Evolutionary conservation across 2,797 vertebrate species (phyloP), one percentile per base, ranked within the genome.

Genomic region (Cygnus olor): DNA sequence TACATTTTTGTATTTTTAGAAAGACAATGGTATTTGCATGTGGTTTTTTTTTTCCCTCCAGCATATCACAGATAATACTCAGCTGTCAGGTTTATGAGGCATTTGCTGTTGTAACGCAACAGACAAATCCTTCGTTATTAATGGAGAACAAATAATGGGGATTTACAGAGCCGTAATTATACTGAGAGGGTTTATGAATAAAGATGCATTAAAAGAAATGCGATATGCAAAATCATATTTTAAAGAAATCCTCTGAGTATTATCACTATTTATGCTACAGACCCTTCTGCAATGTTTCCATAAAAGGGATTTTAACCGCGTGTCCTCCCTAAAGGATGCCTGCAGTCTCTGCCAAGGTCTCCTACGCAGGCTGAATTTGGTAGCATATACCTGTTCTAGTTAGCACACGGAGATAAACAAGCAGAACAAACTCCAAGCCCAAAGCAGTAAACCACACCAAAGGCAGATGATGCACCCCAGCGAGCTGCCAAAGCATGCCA

Each of bases 151-250:
- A 97, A 93, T 87, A 96, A 94, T 34, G 81, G 58, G 94, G 94
- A 97, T 93, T 96, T 92, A 97, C 88, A 94, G 94, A 90, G 87
- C 81, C 44, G n/a, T 93, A 96, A 97, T 97, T 97, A 96, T 40
- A 89, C 73, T 7, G 13, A 94, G 34, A 81, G 30, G 68, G 73
- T 90, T 93, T 92, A 85, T 28, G 60, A 8, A 2, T 36, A 88
- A 95, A 88, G 93, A 89, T 61, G 36, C 58, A 76, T 82, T 89
- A 90, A 77, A 91, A 82, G 80, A 89, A 93, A 95, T 68, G 51
- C 53, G 80, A 68, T 57, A 89, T 0, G 0, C 78, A 88, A 87
- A 84, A 68, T 49, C 54, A 2, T 30, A 65, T 88, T 27, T 25
- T 12, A 5, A 90, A 95, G 15, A 94, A 94, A 89, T 84, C 68